Base-by-base conservation (phyloP, 1,140 invertebrate species). In the Drosophila biarmipes region DNA sequence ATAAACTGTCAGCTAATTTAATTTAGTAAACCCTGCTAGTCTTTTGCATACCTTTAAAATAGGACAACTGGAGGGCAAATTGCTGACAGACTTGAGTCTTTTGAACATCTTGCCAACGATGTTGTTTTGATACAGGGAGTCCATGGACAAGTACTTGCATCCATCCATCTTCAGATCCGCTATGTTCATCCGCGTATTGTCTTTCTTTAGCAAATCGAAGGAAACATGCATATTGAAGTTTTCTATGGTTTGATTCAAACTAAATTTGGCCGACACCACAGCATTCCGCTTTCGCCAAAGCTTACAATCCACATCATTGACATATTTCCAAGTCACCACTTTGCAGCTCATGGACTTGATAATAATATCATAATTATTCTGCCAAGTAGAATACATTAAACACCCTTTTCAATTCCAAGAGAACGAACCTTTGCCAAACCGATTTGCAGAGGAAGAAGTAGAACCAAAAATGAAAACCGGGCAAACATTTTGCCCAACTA, bases 131-230 rank as follows among this genome's bases (percentile, higher is more conserved):
- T 66, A 49, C 6, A 67, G 17, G 0, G 53, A 35, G 2, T 29
- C 10, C 10, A 86, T 24, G 29, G 67, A 81, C 11, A 86, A 29
- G 29, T 71, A 81, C 11, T 64, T 86, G 69, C 81, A 86, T 4
- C 82, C 78, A 31, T 87, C 69, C 31, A 87, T 31, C 34, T 75
- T 54, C 1, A 46, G 5, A 4, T 46, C 15, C 0, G 52, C 56
- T 2, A 86, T 6, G 17, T 53, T 87, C 38, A 72, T 45, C 34
- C 46, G 52, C 19, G 10, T 66, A 11, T 78, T 61, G 27, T 86
- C 77, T 61, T 56, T 81, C 14, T 68, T 81, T 0, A 78, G 0
- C 10, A 82, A 21, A 15, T 79, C 48, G 5, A 87, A 15, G 1
- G 11, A 17, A 3, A 27, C n/a, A 1, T 21, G 14, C 0, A 80